A percentile compares a stretch with the other conserved stretches of the same genome.
Conservation (phyloP, 35 echinoderm and acorn worm species). For the Lytechinus pictus region DNA sequence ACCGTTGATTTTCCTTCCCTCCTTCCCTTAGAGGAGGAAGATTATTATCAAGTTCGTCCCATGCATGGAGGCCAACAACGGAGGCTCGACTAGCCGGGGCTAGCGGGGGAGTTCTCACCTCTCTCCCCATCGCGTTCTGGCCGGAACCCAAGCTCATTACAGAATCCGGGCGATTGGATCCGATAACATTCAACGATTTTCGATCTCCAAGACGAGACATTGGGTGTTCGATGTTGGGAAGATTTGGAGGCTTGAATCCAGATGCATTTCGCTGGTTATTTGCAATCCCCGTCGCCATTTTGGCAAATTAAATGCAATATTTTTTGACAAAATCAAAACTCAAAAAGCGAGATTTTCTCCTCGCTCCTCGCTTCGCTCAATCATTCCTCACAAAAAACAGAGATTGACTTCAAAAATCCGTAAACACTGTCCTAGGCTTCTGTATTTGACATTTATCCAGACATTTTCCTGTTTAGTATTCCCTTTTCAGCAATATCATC, state of each 20-base stretch:
- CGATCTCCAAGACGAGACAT: slow-evolving; percentile 75
- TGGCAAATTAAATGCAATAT: not conserved
- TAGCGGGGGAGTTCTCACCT: not conserved
- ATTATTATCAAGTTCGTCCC: slow-evolving; percentile 50
- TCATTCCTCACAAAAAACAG: not conserved
- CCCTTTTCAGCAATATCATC: not conserved
- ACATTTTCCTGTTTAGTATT: not conserved
- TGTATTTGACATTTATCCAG: not conserved
- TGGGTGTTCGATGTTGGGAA: slow-evolving; percentile 91
- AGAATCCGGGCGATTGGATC: slow-evolving; percentile 57
- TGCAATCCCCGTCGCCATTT: slow-evolving; percentile 75
- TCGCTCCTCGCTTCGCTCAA: not conserved
- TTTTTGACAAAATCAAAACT: not conserved
- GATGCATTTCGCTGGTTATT: slow-evolving; percentile 64
- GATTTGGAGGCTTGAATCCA: slow-evolving; percentile 64
- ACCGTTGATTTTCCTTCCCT: slow-evolving; percentile 19
- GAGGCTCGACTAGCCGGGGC: slow-evolving; percentile 30
- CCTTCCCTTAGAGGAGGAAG: slow-evolving; percentile 60
- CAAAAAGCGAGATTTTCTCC: not conserved
- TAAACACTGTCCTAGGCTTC: not conserved
- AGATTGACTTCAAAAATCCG: not conserved
- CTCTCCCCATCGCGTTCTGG: not conserved
- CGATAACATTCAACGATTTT: slow-evolving; percentile 76
- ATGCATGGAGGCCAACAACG: not conserved
- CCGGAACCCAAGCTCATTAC: slow-evolving; percentile 16